Conservation (phyloP, 2,113 vertebrate species). For the Pomatostomus ruficeps region DNA sequence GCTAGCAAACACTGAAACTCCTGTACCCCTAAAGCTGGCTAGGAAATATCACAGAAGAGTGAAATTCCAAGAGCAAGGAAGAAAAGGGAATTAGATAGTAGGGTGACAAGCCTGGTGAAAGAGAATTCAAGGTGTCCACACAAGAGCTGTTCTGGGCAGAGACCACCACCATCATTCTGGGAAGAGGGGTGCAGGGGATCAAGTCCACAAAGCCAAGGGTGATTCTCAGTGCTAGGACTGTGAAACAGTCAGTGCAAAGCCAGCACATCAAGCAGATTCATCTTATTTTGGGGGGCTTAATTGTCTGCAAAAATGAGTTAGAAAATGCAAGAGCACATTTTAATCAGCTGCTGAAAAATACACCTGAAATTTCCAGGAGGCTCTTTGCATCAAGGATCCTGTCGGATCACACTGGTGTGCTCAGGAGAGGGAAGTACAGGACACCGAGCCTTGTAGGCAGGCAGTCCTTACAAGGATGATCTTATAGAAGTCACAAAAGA, state of each 20-base stretch:
- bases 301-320: not conserved
- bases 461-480: not conserved
- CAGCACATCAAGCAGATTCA: not conserved
- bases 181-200: not conserved
- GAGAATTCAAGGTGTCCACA: not conserved
- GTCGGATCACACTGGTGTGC: not conserved
- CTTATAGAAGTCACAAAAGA: not conserved
- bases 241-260: not conserved
- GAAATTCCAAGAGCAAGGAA: not conserved
- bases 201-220: not conserved
- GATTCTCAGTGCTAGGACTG: not conserved
- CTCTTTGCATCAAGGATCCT: not conserved
- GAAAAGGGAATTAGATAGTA: not conserved
- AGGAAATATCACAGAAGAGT: not conserved
- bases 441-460: not conserved
- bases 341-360: not conserved
- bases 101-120: not conserved
- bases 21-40: not conserved
- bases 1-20: not conserved
- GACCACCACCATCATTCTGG: not conserved
- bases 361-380: not conserved
- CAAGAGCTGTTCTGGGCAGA: not conserved
- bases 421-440: not conserved
- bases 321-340: not conserved
- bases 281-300: not conserved